Evolutionary conservation across 2,888 invertebrate genomes (phyloP).

Genomic region (Syritta pipiens): DNA sequence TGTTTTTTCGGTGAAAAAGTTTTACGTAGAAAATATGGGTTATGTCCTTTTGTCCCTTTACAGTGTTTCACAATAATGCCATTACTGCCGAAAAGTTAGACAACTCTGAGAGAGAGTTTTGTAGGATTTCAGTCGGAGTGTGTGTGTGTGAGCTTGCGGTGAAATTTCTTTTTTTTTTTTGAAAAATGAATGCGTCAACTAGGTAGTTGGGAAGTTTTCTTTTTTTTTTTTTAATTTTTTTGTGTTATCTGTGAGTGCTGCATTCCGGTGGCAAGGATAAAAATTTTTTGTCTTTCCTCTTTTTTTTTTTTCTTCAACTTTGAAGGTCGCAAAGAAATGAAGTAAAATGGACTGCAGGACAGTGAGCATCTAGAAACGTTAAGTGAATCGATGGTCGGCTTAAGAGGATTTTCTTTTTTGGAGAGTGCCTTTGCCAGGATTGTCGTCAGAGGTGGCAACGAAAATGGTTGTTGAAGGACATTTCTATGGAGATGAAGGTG

Average conservation of each 20-base stretch:
- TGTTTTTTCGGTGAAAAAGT: slow-evolving; percentile 18
- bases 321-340: neutral
- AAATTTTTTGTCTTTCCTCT: too few relatives aligned
- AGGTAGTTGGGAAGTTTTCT: slow-evolving; percentile 60
- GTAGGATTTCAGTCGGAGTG: slow-evolving; percentile 1
- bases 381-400: too few relatives aligned
- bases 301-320: neutral
- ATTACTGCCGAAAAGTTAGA: slow-evolving; percentile 64
- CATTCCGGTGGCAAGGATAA: slow-evolving; percentile 14
- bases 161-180: slow-evolving; percentile 35
- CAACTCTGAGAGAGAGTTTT: slow-evolving; percentile 46
- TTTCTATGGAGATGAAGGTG: too few relatives aligned
- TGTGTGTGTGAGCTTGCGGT: neutral
- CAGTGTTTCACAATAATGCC: slow-evolving; percentile 45
- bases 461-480: too few relatives aligned
- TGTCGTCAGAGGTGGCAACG: too few relatives aligned
- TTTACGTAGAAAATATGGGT: slow-evolving; percentile 55
- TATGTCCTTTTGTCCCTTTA: slow-evolving; percentile 48
- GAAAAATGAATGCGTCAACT: slow-evolving; percentile 59
- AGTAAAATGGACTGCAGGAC: too few relatives aligned
- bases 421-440: too few relatives aligned
- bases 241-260: slow-evolving; percentile 21
- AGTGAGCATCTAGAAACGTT: too few relatives aligned
- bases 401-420: too few relatives aligned
- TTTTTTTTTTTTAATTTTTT: slow-evolving; percentile 55